Base-by-base conservation (phyloP, 1,140 invertebrate species). In the Ectropis grisescens region DNA sequence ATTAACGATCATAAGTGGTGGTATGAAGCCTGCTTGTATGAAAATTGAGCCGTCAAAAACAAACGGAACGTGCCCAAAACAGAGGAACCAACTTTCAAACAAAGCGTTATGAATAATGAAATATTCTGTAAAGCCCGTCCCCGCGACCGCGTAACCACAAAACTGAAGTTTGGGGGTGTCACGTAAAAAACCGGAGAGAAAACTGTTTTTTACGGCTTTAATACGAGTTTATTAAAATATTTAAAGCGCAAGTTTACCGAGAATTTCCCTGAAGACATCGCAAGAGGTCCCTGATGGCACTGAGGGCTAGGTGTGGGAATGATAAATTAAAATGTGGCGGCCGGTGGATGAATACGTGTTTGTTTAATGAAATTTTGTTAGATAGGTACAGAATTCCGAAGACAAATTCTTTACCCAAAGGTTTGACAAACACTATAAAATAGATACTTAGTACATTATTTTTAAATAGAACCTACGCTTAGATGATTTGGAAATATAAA, bases 161-260 rank as follows among this genome's bases (percentile, higher is more conserved):
- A 66, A 66, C 54, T 57, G 37, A 58, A 55, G 54, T 61, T 48
- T 45, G 59, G 65, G 72, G 58, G 58, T 51, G 53, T 40, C 50
- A 30, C 13, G 27, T 19, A 62, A 70, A 75, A 74, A 79, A 72
- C 56, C 60, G 47, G 40, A 44, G 43, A 49, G 48, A 60, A 79
- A 79, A 79, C 62, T 79, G 74, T 75, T 79, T 74, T 74, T 74
- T 72, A 71, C 68, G 61, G 57, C 65, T 67, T 64, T 74, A 74
- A 79, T 79, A 74, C 70, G 62, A 64, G 68, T 79, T 79, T 74
- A 79, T 79, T 79, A 79, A 79, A 75, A 75, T 79, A 79, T 79
- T 79, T 75, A 75, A 74, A 66, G 67, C 66, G 58, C 36, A 79
- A 79, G 61, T 79, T 79, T 75, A 60, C 47, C 58, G 48, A 30